Evolutionary conservation across 2,113 vertebrate genomes (phyloP).

Genomic region (Nothoprocta pentlandii): DNA sequence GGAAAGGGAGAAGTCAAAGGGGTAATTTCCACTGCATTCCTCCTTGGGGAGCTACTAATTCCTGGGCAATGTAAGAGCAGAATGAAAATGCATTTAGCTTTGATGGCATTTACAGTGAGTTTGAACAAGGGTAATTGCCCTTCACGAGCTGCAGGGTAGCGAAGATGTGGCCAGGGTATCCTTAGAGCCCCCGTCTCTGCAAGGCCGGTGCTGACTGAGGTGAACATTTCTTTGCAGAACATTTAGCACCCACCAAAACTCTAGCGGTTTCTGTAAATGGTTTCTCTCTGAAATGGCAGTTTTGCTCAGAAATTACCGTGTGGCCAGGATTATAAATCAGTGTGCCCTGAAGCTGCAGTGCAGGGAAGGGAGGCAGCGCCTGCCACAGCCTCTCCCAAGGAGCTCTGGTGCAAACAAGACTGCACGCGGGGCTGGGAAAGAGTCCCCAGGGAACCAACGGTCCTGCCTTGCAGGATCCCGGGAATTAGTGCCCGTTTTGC

Average conservation of each 20-base stretch:
- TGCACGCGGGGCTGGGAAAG: background rate
- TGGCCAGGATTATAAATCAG: background rate
- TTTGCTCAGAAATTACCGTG: background rate
- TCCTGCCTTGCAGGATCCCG: background rate
- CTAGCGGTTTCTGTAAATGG: background rate
- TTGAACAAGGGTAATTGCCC: conserved; percentile 18
- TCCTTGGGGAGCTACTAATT: conserved; percentile 28
- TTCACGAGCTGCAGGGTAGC: background rate
- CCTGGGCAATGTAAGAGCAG: background rate
- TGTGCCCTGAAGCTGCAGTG: background rate
- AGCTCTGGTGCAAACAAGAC: background rate
- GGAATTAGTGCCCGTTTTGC: background rate
- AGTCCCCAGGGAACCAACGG: background rate
- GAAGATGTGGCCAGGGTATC: background rate
- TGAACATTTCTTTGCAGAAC: background rate
- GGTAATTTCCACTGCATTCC: conserved; percentile 44
- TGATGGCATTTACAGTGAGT: conserved; percentile 23
- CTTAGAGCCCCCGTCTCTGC: background rate
- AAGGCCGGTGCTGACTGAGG: background rate
- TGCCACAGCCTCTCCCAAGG: background rate
- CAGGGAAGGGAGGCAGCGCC: background rate
- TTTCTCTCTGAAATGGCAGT: background rate
- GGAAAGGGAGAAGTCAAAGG: conserved; percentile 20
- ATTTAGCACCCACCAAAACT: background rate
- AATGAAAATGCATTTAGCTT: conserved; percentile 37